phyloP scores from a whole-genome alignment of 2,113 vertebrate genomes.

The Gadus chalcogrammus region DNA sequence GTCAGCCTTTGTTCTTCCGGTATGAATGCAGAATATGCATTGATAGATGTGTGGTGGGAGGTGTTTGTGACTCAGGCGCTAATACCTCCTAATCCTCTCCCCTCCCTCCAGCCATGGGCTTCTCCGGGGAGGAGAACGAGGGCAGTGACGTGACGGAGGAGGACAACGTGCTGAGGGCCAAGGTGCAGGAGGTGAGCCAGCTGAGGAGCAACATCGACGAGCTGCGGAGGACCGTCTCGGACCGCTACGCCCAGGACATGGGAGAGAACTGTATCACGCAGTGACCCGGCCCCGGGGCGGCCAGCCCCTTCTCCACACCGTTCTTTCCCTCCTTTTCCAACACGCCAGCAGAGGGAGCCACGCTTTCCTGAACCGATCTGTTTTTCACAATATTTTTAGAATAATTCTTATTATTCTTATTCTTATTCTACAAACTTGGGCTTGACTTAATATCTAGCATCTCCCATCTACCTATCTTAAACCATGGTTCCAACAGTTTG shows the following conservation, averaged over 20 bases:
- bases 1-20: no score
- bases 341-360: neutral
- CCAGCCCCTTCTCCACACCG: neutral
- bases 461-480: no score
- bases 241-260: slow-evolving; percentile 88
- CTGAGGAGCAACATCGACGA: slow-evolving; percentile 89
- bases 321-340: neutral
- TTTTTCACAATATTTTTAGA: neutral
- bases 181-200: slow-evolving; percentile 81
- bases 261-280: slow-evolving; percentile 87
- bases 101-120: slow-evolving; percentile 73
- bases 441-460: no score
- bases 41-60: neutral
- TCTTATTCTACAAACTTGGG: no score
- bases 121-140: slow-evolving; percentile 81
- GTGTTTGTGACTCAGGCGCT: neutral
- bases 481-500: no score
- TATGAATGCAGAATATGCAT: neutral
- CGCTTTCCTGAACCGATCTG: neutral
- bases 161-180: slow-evolving; percentile 78
- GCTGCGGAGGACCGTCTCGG: slow-evolving; percentile 84
- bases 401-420: neutral
- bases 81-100: neutral
- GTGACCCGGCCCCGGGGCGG: slow-evolving; percentile 54
- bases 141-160: slow-evolving; percentile 52